Conservation (phyloP, 2,113 vertebrate species). For the Athene cunicularia region DNA sequence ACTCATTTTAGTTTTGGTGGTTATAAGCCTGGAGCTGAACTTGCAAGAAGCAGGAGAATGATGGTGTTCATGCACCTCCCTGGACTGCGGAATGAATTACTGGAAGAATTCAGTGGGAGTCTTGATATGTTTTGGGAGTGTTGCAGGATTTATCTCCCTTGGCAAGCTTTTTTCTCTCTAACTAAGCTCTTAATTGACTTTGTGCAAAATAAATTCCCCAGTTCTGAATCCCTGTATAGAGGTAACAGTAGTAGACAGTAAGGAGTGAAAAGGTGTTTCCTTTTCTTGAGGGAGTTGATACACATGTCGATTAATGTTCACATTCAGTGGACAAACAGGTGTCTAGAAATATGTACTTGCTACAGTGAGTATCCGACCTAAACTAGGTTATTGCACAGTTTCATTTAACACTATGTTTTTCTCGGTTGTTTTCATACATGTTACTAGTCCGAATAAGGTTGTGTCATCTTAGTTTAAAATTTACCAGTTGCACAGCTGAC, state of each 20-base stretch:
- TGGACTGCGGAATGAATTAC: background rate
- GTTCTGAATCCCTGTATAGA: background rate
- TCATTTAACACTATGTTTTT: background rate
- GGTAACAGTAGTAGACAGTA: background rate
- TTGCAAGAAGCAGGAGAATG: background rate
- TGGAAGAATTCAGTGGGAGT: background rate
- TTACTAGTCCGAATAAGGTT: background rate
- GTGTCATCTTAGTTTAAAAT: background rate
- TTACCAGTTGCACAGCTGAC: background rate
- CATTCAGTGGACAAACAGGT: background rate
- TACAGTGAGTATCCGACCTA: background rate
- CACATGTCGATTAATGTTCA: background rate
- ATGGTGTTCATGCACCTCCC: background rate
- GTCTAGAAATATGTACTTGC: background rate
- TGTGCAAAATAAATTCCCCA: background rate
- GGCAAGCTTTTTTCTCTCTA: background rate
- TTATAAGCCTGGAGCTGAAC: background rate
- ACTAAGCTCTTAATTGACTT: constrained; percentile 12
- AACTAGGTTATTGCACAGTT: background rate
- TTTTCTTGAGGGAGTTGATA: background rate
- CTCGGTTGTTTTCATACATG: background rate
- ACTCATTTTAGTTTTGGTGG: background rate
- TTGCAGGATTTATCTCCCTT: constrained; percentile 6
- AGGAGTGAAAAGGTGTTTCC: background rate
- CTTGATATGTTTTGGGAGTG: background rate